Evolutionary conservation across 2,888 invertebrate species (phyloP), one percentile per base, ranked within the genome.

Genomic region (Pristionchus fissidentatus): DNA sequence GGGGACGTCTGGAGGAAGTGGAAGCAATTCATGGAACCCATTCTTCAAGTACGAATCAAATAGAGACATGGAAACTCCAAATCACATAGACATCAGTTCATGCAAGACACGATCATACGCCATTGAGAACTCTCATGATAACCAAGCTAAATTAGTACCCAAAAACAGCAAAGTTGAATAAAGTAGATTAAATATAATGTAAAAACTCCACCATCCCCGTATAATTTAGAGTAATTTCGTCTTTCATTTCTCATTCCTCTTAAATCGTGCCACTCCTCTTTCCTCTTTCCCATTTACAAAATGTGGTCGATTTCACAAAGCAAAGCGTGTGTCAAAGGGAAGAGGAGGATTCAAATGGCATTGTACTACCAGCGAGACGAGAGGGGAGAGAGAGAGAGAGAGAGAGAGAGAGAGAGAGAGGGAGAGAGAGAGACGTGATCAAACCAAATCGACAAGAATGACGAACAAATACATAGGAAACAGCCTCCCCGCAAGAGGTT

Each of bases 281-380:
- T n/a, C n/a, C n/a, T n/a, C n/a, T n/a, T 66, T 66, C 66, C 66
- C 66, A 66, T 66, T 66, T 66, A 35, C 66, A 38, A 66, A 66
- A 66, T 66, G 38, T 35, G 66, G 35, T 38, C 66, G 66, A 66
- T 66, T 66, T 38, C 35, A n/a, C n/a, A 66, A 66, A 66, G 66
- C 29, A n/a, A n/a, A n/a, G n/a, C n/a, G 66, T 38, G 38, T 66
- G 66, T 66, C 29, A 66, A 38, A 66, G 66, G 38, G 66, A n/a
- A n/a, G n/a, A n/a, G n/a, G n/a, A n/a, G 22, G 38, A 66, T 66
- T 66, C 38, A 38, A 66, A 66, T 66, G 66, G 66, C 66, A 66
- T 66, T 66, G 66, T 66, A 66, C 66, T 66, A 38, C 60, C n/a
- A n/a, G n/a, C n/a, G n/a, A n/a, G n/a, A 62, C 10, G 66, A 38